Base-by-base conservation (phyloP, 2,113 vertebrate species). In the Lepisosteus osseus region DNA sequence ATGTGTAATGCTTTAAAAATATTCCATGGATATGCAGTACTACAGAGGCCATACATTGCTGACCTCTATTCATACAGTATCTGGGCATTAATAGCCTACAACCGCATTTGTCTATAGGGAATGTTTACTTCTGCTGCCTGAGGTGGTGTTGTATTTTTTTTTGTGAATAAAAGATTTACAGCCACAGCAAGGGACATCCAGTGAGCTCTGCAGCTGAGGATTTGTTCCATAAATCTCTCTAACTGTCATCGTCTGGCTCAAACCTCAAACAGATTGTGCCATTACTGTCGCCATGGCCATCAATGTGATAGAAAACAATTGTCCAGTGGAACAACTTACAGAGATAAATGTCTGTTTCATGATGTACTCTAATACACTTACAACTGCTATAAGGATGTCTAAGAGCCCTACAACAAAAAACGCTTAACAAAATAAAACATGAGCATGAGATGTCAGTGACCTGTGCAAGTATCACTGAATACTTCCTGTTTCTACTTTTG, bases 261-360 rank as follows among this genome's bases (percentile, higher is more conserved):
- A 75, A 71, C 79, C 82, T 85, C 76, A 86, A 78, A 83, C 69
- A 79, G 72, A 82, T 79, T 61, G 67, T 64, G 54, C 74, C 74
- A 77, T 83, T 79, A 81, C 76, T 79, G 79, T 83, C 82, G 74
- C 68, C 12, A 54, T 68, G 71, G 73, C 62, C 54, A 64, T 61
- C 68, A 66, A 79, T 41, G 56, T 72, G 69, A 74, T 45, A 51
- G 64, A 78, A 81, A 87, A 83, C 78, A 86, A 80, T 67, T 59
- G 67, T 67, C 74, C 65, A 40, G 47, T 55, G 47, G 70, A 71
- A 68, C 72, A 78, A 78, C 65, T 47, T 14, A 45, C 43, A 42
- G 56, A 67, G 65, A 79, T 81, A 65, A 69, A 76, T 73, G 73
- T 15, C 74, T 47, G 42, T 45, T 65, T 67, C 67, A 80, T 74